Conservation (phyloP, 2,113 vertebrate species). For the Cardinalis cardinalis region DNA sequence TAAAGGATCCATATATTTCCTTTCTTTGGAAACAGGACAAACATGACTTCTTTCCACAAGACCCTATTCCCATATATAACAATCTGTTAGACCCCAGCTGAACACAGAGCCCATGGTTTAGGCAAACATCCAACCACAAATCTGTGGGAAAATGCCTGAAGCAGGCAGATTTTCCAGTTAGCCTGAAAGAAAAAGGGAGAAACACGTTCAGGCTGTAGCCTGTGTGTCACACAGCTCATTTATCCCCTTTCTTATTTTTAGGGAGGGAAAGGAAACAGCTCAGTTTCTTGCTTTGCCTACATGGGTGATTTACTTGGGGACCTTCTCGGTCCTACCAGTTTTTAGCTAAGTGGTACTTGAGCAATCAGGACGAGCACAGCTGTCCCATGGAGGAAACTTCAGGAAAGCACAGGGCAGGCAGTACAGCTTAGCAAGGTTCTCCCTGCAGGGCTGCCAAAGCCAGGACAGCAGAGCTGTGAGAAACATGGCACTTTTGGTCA, state of each 20-base stretch:
- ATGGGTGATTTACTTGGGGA: neutral
- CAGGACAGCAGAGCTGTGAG: neutral
- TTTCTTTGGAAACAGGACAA: neutral
- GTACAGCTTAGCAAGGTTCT: neutral
- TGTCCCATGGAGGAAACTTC: fast-evolving
- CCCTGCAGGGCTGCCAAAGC: neutral
- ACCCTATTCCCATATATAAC: neutral
- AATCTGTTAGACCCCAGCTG: neutral
- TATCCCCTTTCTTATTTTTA: neutral
- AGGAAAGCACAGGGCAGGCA: neutral
- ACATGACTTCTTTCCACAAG: neutral
- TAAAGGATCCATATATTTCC: fast-evolving
- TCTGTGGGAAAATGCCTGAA: neutral
- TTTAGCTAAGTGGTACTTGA: neutral
- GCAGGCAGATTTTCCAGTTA: neutral
- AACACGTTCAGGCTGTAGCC: neutral
- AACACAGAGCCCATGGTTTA: neutral
- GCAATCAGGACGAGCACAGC: neutral
- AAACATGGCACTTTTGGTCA: neutral
- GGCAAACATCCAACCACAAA: fast-evolving
- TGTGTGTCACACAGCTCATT: neutral
- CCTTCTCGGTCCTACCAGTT: fast-evolving
- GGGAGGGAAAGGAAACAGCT: neutral
- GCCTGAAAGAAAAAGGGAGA: neutral
- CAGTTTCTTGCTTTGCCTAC: neutral